Percentiles rank a stretch among this genome's conserved stretches.
phyloP scores from a whole-genome alignment of 2,888 invertebrate species.

The Machimus rusticus region DNA sequence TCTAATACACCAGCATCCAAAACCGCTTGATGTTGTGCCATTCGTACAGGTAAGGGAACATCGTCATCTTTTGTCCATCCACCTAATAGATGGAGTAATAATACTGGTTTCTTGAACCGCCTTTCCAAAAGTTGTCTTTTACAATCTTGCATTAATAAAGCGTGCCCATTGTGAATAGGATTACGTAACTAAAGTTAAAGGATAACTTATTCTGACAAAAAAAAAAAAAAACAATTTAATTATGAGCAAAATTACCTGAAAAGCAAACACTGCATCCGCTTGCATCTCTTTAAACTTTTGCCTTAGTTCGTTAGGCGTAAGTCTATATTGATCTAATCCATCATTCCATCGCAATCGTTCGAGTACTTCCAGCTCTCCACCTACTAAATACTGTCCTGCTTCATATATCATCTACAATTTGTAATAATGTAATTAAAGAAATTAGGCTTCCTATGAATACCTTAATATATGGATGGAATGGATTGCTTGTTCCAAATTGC shows the following conservation, averaged over 20 bases:
- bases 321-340: slow-evolving; percentile 90
- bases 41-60: slow-evolving; percentile 89
- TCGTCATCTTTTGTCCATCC: slow-evolving; percentile 99
- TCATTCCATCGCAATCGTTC: slow-evolving; percentile 92
- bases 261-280: slow-evolving; percentile 98
- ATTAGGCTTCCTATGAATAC: slow-evolving; percentile 59
- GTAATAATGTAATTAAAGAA: not conserved
- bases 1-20: slow-evolving; percentile 86
- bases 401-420: slow-evolving; percentile 79
- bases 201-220: slow-evolving; percentile 27
- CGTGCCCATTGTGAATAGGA: slow-evolving; percentile 99
- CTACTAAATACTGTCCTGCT: slow-evolving; percentile 94
- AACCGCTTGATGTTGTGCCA: slow-evolving; percentile 92
- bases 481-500: slow-evolving; percentile 90
- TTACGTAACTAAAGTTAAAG: slow-evolving; percentile 75
- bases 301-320: slow-evolving; percentile 92
- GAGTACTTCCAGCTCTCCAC: slow-evolving; percentile 92
- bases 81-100: slow-evolving; percentile 94
- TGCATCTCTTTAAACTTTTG: slow-evolving; percentile 79
- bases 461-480: slow-evolving; percentile 90
- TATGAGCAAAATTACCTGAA: slow-evolving; percentile 62
- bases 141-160: slow-evolving; percentile 95
- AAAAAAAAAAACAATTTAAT: not conserved
- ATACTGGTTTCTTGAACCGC: slow-evolving; percentile 92
- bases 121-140: slow-evolving; percentile 78